A percentile compares a stretch with the other conserved stretches of the same genome.
Conservation (phyloP, 2,888 invertebrate species). For the Macropis europaea region DNA sequence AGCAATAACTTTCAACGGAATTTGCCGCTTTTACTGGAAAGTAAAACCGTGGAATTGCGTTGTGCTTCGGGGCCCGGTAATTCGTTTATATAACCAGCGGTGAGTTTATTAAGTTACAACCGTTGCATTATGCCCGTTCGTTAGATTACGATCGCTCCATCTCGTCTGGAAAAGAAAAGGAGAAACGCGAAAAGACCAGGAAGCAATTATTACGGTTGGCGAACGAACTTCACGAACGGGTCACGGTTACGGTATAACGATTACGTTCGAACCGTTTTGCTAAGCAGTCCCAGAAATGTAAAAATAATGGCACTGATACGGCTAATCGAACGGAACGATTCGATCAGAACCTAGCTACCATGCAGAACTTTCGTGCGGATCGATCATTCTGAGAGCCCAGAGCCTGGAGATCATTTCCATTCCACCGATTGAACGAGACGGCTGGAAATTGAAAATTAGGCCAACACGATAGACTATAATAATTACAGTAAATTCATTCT, state of each 20-base stretch:
- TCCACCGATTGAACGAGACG: constrained; percentile 11
- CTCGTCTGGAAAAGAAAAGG: constrained; percentile 19
- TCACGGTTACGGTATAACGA: constrained; percentile 33
- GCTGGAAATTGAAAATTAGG: constrained; percentile 36
- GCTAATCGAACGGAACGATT: constrained; percentile 16
- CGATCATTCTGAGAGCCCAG: constrained; percentile 26
- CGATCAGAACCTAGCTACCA: constrained; percentile 1
- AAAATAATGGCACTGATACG: neutral
- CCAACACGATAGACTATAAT: too few species aligned
- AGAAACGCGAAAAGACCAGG: constrained; percentile 37
- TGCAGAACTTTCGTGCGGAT: constrained; percentile 20
- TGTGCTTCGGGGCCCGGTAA: neutral
- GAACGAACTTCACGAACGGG: constrained; percentile 43
- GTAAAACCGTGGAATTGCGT: neutral
- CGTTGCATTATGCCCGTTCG: constrained; percentile 33
- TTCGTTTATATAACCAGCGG: constrained; percentile 35
- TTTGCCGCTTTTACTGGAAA: neutral
- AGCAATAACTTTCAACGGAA: too few species aligned
- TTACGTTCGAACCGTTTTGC: constrained; percentile 19
- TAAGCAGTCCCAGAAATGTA: neutral
- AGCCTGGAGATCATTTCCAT: constrained; percentile 17
- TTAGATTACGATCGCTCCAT: constrained; percentile 37
- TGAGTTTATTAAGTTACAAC: constrained; percentile 28
- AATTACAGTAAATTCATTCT: too few species aligned
- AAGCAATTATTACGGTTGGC: constrained; percentile 34